These are phyloP conservation scores for Diglossa cyanea DNA, from an alignment of 2,797 vertebrate genomes.

Conservation along the genomic window DNA sequence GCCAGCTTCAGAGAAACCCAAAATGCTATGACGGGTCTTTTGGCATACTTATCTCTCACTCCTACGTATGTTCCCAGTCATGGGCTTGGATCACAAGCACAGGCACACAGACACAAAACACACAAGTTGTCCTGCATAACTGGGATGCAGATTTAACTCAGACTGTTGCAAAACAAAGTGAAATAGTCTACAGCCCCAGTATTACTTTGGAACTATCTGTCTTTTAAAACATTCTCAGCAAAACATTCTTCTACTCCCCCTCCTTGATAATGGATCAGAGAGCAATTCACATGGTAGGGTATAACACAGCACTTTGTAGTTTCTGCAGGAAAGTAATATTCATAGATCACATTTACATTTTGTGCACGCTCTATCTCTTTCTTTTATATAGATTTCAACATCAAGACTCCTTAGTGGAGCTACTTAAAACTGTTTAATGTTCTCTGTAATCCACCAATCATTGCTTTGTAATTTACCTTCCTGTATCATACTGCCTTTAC, in stretches of 20 bases:
- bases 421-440: not conserved
- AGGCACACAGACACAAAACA: not conserved
- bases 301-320: not conserved
- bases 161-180: not conserved
- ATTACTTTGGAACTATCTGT: not conserved
- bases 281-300: not conserved
- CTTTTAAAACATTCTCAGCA: not conserved
- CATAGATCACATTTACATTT: not conserved
- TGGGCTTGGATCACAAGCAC: not conserved
- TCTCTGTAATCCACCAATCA: not conserved
- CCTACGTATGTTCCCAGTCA: too few species aligned
- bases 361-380: fast-evolving
- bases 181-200: not conserved
- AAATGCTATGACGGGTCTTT: not conserved
- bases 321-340: not conserved
- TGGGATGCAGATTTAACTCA: not conserved
- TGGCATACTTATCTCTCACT: not conserved
- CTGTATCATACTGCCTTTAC: not conserved
- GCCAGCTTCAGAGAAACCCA: not conserved
- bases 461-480: not conserved
- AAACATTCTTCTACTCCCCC: not conserved
- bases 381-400: not conserved
- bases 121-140: too few species aligned
- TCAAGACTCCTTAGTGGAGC: not conserved
- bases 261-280: not conserved